Evolutionary conservation across 2,113 vertebrate species (phyloP).

Genomic region (Nannospalax galili): DNA sequence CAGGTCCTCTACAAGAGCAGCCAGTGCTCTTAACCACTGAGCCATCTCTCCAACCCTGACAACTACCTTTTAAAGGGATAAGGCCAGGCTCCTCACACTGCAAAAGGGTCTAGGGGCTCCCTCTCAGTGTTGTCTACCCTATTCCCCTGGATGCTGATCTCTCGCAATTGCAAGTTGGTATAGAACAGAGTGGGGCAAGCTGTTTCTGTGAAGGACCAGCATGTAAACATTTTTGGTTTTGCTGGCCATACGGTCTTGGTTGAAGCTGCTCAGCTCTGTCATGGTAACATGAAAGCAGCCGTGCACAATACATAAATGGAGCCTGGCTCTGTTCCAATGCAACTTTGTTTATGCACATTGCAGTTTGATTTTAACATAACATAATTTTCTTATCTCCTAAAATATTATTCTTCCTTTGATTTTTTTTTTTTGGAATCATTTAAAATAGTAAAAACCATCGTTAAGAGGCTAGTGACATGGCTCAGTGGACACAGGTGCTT

Average conservation of each 20-base stretch:
- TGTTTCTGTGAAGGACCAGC: conserved; percentile 44
- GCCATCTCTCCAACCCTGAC: too few relatives aligned
- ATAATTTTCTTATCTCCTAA: conserved; percentile 50
- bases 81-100: not conserved
- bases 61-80: not conserved
- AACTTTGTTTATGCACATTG: conserved; percentile 46
- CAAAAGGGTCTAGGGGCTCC: not conserved
- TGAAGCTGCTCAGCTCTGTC: not conserved
- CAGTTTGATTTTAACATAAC: conserved; percentile 47
- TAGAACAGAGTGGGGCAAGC: not conserved
- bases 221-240: conserved; percentile 61
- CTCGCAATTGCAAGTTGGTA: not conserved
- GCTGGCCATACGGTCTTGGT: not conserved
- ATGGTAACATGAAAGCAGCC: not conserved
- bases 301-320: not conserved
- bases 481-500: not conserved
- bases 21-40: too few relatives aligned
- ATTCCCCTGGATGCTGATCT: not conserved
- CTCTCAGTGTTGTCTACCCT: not conserved
- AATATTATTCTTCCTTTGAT: conserved; percentile 25
- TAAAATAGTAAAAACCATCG: conserved; percentile 27
- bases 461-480: not conserved
- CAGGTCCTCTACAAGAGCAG: too few relatives aligned
- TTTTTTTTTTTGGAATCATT: conserved; percentile 11
- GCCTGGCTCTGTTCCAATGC: not conserved